Conservation (phyloP, 2,113 vertebrate species). For the Sturnira hondurensis region DNA sequence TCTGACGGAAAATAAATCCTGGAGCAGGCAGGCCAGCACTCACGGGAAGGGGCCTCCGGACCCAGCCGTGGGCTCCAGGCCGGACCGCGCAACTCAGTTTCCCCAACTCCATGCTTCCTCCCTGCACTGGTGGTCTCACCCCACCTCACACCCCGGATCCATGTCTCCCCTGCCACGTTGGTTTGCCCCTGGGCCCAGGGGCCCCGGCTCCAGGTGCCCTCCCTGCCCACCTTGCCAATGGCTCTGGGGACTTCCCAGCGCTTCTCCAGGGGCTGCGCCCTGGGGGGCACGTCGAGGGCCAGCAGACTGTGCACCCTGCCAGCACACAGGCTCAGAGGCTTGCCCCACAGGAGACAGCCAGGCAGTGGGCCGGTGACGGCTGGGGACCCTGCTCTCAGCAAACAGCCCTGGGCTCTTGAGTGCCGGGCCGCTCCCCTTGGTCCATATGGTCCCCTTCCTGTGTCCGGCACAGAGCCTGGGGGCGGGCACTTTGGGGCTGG, state of each 20-base stretch:
- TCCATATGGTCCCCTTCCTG: no score
- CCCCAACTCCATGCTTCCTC: accelerated
- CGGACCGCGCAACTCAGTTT: background rate
- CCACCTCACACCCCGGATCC: accelerated
- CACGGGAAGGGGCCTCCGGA: background rate
- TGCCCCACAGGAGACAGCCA: accelerated
- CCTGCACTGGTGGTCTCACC: accelerated
- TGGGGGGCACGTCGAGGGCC: accelerated
- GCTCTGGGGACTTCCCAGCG: background rate
- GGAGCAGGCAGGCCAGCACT: slow-evolving; percentile 53
- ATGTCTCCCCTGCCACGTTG: accelerated
- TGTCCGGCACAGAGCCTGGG: background rate
- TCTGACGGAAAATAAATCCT: slow-evolving; percentile 52
- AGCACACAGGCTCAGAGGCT: background rate
- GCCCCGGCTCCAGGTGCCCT: accelerated
- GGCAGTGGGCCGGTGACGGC: accelerated
- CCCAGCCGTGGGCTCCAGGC: accelerated
- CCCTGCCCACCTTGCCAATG: background rate
- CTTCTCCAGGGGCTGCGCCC: background rate
- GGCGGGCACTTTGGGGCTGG: accelerated
- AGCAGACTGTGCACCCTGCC: accelerated
- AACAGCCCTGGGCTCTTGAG: accelerated
- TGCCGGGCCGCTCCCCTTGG: background rate
- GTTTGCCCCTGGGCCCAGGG: accelerated
- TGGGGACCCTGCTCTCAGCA: accelerated